Percentiles rank a stretch among this genome's conserved stretches.
Conservation (phyloP, 2,113 vertebrate species). For the Ramphastos sulfuratus region DNA sequence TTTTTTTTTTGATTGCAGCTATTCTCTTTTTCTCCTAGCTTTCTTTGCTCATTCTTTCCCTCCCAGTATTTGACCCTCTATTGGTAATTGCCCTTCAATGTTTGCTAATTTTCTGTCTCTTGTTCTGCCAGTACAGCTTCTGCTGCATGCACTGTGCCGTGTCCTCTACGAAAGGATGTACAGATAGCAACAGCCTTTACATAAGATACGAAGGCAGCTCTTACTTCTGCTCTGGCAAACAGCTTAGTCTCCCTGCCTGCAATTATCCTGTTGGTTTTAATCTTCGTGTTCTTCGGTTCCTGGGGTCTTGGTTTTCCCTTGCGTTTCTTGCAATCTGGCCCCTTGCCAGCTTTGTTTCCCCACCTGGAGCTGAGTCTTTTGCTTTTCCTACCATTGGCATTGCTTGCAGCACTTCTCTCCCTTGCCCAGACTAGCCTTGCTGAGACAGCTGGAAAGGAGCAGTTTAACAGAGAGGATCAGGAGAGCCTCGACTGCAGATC, state of each 20-base stretch:
- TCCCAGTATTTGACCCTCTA: background rate
- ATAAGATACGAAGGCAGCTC: background rate
- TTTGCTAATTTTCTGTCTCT: constrained; percentile 9
- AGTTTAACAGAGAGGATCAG: background rate
- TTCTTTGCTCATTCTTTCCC: background rate
- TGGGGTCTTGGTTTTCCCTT: background rate
- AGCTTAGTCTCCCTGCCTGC: background rate
- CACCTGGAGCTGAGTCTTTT: background rate
- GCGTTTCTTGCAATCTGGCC: background rate
- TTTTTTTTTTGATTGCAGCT: background rate
- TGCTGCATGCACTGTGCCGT: background rate
- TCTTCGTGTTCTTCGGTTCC: background rate
- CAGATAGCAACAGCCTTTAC: background rate
- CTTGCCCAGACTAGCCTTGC: background rate
- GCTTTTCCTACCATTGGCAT: background rate
- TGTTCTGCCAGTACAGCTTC: background rate
- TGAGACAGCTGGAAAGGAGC: background rate
- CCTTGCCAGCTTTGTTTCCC: background rate
- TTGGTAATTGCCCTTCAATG: background rate
- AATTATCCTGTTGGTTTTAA: background rate
- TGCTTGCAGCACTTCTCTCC: background rate
- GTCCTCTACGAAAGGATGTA: background rate
- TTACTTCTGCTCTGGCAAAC: constrained; percentile 1
- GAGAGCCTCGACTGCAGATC: background rate
- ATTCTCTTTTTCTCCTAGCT: background rate